Percentiles rank a stretch among this genome's conserved stretches.
phyloP scores from a whole-genome alignment of 2,888 invertebrate species.

The Orthosia cruda region DNA sequence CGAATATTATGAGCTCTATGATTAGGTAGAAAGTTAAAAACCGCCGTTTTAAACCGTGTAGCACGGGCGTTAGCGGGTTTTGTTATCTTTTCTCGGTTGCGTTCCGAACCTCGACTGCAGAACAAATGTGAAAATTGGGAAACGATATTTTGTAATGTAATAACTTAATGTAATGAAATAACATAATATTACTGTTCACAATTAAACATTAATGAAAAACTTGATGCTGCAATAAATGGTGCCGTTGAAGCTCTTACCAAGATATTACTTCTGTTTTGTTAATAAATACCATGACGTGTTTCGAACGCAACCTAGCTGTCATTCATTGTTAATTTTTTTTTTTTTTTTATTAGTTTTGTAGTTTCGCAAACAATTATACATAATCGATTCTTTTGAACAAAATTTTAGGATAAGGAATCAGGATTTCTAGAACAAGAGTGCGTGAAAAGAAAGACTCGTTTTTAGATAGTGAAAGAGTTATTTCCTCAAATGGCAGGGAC shows the following conservation, averaged over 20 bases:
- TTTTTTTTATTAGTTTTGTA: not conserved
- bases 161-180: no score
- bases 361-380: constrained; percentile 9
- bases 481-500: constrained; percentile 42
- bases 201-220: not conserved
- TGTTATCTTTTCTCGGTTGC: not conserved
- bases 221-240: not conserved
- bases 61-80: no score
- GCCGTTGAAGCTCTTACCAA: not conserved
- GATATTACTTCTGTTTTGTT: not conserved
- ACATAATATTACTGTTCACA: not conserved
- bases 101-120: not conserved
- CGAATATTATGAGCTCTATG: no score
- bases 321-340: constrained; percentile 18
- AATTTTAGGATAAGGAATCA: not conserved
- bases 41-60: no score
- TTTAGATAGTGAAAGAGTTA: constrained; percentile 5
- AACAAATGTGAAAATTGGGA: no score
- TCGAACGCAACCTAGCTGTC: constrained; percentile 49
- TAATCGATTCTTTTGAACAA: not conserved
- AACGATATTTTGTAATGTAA: no score
- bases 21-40: no score
- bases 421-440: not conserved
- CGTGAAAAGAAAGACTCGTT: not conserved
- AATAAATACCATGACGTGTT: not conserved